phyloP scores from a whole-genome alignment of 2,797 vertebrate genomes.

The Myotis myotis region DNA sequence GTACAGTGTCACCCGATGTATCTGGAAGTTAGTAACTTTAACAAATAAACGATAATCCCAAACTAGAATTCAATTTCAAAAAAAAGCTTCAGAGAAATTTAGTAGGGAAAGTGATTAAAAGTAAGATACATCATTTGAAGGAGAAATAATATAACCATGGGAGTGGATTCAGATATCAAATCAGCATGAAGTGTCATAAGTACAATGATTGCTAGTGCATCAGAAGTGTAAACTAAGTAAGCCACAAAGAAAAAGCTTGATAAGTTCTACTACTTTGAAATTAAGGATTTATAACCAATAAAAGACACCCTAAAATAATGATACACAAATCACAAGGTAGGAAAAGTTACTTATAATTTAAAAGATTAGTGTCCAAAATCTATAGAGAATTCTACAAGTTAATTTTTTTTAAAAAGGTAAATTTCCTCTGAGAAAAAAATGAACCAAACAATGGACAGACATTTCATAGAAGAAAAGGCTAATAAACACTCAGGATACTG shows the following conservation, averaged over 20 bases:
- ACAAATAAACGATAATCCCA: neutral
- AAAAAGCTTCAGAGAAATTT: neutral
- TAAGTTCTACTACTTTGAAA: neutral
- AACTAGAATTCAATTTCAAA: neutral
- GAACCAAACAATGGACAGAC: neutral
- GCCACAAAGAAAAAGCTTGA: neutral
- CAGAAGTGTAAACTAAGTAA: neutral
- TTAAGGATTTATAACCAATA: neutral
- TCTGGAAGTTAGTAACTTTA: constrained; percentile 15
- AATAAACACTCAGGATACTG: neutral
- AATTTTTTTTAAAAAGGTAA: neutral
- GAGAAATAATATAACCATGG: neutral
- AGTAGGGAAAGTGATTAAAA: neutral
- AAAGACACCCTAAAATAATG: neutral
- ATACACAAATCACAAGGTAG: neutral
- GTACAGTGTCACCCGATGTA: neutral
- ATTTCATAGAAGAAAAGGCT: neutral
- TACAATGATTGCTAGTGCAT: neutral
- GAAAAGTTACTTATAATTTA: neutral
- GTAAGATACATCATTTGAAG: neutral
- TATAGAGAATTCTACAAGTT: neutral
- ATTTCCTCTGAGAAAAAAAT: neutral
- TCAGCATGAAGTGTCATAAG: neutral
- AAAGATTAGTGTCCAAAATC: neutral
- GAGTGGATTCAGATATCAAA: neutral